Evolutionary conservation across 2,797 vertebrate species (phyloP).

Genomic region (Melanogrammus aeglefinus): DNA sequence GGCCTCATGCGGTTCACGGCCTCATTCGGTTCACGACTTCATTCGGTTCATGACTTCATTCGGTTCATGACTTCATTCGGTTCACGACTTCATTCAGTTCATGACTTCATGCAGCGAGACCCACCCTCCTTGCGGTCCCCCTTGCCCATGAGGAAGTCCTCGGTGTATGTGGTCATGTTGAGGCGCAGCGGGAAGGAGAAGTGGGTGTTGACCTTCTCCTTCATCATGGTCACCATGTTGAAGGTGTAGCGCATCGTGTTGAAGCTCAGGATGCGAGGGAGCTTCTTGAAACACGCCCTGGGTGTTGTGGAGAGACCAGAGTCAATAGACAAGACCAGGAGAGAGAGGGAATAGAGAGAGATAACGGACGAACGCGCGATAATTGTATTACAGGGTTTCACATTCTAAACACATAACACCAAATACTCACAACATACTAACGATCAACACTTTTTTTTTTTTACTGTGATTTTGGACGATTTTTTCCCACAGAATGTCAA

Average conservation of each 20-base stretch:
- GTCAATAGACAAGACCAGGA: neutral
- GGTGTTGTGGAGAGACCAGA: neutral
- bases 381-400: no score
- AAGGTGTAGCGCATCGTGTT: constrained; percentile 99
- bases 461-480: no score
- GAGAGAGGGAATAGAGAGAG: no score
- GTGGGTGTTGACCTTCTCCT: constrained; percentile 98
- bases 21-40: no score
- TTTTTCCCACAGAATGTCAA: no score
- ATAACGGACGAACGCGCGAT: neutral
- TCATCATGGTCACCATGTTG: constrained; percentile 99
- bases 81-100: no score
- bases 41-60: no score
- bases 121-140: constrained; percentile 92
- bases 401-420: no score
- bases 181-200: constrained; percentile 97
- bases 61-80: no score
- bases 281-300: constrained; percentile 98
- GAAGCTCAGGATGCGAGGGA: constrained; percentile 96
- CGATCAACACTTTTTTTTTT: no score
- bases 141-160: constrained; percentile 98
- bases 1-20: no score
- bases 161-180: constrained; percentile 98
- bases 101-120: neutral
- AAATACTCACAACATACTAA: no score